Base-by-base conservation (phyloP, 2,797 vertebrate species). In the Loriculus beryllinus region DNA sequence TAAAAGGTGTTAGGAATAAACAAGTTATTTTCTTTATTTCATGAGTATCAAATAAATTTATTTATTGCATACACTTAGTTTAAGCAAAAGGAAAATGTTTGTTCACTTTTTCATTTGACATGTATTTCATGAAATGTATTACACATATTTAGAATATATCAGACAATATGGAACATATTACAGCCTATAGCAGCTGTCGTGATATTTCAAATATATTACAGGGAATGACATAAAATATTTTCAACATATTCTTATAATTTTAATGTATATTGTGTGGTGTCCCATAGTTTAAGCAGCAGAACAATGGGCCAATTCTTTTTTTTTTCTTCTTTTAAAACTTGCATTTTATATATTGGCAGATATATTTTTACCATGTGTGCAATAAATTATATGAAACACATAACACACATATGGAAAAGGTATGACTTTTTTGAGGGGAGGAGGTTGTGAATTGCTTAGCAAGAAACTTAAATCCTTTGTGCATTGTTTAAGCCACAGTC, bases 181-280 rank as follows among this genome's bases (percentile, higher is more conserved):
- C 71, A 90, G 77, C 67, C 59, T 83, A 43, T 82, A 96, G 87
- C 95, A 97, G 87, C 92, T 97, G 97, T 97, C 96, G 88, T 93
- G 92, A 92, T 95, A 93, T 94, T 97, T 97, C 97, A 96, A 96
- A 98, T 97, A 97, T 97, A 97, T 96, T 94, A 92, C 85, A 93
- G 75, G 94, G 97, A 95, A 97, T 97, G 97, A 95, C 95, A 97
- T 92, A 95, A 97, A 97, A 94, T 97, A 97, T 92, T 97, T 93
- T 95, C 97, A 97, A 79, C 79, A 94, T 94, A 94, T 92, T 97
- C 95, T 95, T 96, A 96, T 97, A 97, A 97, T 97, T 96, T 96
- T 95, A 97, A 95, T 6, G 2, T 96, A 93, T 96, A 95, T 93
- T 10, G 12, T 93, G 94, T 91, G 90, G 82, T 96, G 92, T 97